Evolutionary conservation across 2,888 invertebrate species (phyloP), one percentile per base, ranked within the genome.

Genomic region (Coecobrya sp.): DNA sequence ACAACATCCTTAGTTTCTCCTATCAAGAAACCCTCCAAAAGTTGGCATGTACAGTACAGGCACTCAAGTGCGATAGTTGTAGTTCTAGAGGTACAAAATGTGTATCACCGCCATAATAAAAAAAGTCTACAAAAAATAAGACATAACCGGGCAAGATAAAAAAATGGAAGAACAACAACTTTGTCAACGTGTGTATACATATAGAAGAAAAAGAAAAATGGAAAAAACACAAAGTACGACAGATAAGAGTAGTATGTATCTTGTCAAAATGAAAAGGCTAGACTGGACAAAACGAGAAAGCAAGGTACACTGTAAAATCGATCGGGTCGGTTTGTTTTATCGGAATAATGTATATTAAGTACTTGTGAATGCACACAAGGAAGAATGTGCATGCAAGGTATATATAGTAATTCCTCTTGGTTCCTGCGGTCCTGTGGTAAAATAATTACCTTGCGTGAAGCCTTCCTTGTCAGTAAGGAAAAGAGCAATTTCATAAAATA

Each of bases 261-360:
- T n/a, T 49, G 79, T 79, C 79, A 79, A 79, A 79, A 16, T 82
- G 76, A 25, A 30, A 30, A 73, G 36, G 25, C 73, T 30, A 25
- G 45, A 68, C 59, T 62, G 65, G 42, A 13, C 62, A 84, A n/a
- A 65, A 25, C 49, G 52, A 76, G 36, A 5, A 16, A n/a, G 22
- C 73, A 76, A 73, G 70, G 45, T 76, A 19, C 42, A 8, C 73
- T 76, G 65, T 42, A 68, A 73, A 87, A 87, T 87, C 86, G 86
- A 87, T 87, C 86, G 76, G 19, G 36, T 87, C 86, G 76, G 19
- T 19, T n/a, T 59, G 42, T 16, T 68, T 13, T 30, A 30, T 68
- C 73, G 10, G 27, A 42, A 19, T n/a, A 42, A 42, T 25, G 7
- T 22, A 59, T 19, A 59, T 59, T 59, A 59, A 19, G 8, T 36